A percentile compares a stretch with the other conserved stretches of the same genome.
Evolutionary conservation across 2,888 invertebrate genomes (phyloP).

Genomic region (Caenorhabditis sinica): DNA sequence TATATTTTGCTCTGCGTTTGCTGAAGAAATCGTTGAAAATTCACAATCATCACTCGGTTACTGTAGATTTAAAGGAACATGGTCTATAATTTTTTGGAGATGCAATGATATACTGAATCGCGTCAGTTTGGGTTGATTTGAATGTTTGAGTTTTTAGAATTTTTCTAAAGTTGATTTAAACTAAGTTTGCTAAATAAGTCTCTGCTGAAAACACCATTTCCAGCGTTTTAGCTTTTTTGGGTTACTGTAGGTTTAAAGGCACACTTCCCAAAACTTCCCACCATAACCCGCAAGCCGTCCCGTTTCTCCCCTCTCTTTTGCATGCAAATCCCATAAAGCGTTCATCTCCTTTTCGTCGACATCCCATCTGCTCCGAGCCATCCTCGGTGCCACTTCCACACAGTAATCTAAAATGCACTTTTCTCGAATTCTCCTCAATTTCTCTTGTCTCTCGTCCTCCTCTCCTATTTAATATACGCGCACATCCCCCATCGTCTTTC

Average conservation of each 20-base stretch:
- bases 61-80: neutral
- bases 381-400: neutral
- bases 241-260: neutral
- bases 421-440: conserved; percentile 13
- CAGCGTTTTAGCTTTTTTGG: too few species aligned
- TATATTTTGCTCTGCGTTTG: neutral
- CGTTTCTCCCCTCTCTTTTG: neutral
- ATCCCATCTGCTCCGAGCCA: neutral
- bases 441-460: neutral
- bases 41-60: too few species aligned
- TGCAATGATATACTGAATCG: neutral
- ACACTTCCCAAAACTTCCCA: neutral
- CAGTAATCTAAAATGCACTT: conserved; percentile 13
- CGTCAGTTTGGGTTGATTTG: too few species aligned
- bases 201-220: too few species aligned
- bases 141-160: neutral
- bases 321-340: conserved; percentile 5
- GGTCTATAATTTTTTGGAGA: neutral
- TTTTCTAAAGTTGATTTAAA: too few species aligned
- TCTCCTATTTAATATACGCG: conserved; percentile 8
- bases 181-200: too few species aligned
- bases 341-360: neutral
- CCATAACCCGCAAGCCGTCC: neutral
- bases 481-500: too few species aligned
- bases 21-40: too few species aligned